Evolutionary conservation across 2,888 invertebrate genomes (phyloP).

Genomic region (Cistogaster globosa): DNA sequence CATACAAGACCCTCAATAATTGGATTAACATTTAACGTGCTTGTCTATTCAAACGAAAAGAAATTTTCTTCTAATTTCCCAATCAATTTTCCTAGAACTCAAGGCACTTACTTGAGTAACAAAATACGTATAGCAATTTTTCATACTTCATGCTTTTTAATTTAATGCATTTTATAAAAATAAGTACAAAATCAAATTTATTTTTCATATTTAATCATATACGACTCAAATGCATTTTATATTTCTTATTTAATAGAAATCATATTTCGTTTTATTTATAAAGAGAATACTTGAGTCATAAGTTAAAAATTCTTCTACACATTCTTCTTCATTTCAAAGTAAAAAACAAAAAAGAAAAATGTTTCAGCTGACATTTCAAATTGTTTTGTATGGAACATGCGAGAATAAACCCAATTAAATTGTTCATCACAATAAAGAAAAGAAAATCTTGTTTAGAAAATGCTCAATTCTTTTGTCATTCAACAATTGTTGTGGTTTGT

Average conservation of each 20-base stretch:
- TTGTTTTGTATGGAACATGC: slow-evolving; percentile 32
- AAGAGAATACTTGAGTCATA: not conserved
- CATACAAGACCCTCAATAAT: slow-evolving; percentile 52
- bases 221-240: too few relatives aligned
- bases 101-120: not conserved
- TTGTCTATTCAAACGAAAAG: slow-evolving; percentile 5
- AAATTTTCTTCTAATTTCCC: slow-evolving; percentile 40
- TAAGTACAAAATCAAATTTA: slow-evolving; percentile 27
- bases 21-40: slow-evolving; percentile 26
- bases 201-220: slow-evolving; percentile 10
- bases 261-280: not conserved
- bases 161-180: slow-evolving; percentile 30
- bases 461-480: slow-evolving; percentile 56
- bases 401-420: slow-evolving; percentile 63
- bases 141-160: slow-evolving; percentile 61
- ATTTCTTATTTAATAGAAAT: not conserved
- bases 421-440: slow-evolving; percentile 47
- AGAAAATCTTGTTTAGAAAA: slow-evolving; percentile 49
- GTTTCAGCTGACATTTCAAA: slow-evolving; percentile 56
- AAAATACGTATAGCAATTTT: slow-evolving; percentile 1
- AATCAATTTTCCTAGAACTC: slow-evolving; percentile 40
- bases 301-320: not conserved
- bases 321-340: slow-evolving; percentile 18
- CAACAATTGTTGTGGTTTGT: slow-evolving; percentile 25
- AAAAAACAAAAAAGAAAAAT: not conserved